These are phyloP conservation scores for Cordylochernes scorpioides DNA, from an alignment of 2,888 invertebrate genomes.

Conservation along the genomic window DNA sequence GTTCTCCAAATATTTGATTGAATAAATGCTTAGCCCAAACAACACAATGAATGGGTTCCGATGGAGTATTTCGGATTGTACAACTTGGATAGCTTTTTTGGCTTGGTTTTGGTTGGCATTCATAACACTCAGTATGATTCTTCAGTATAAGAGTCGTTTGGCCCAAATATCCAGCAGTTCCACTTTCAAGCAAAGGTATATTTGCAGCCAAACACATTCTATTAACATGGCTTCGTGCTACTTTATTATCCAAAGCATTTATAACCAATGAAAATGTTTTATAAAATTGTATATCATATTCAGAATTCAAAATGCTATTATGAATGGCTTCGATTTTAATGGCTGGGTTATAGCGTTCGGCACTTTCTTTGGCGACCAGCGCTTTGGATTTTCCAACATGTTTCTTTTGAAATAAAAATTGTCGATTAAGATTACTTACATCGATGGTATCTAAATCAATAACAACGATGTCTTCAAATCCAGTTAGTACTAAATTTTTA, in stretches of 20 bases:
- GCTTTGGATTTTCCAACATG: slow-evolving; percentile 96
- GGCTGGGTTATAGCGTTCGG: too few species aligned
- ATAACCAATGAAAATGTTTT: too few species aligned
- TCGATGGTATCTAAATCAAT: slow-evolving; percentile 98
- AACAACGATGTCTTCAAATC: slow-evolving; percentile 74
- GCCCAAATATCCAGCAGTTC: slow-evolving; percentile 86
- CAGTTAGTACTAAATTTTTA: slow-evolving; percentile 81
- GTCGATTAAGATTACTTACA: slow-evolving; percentile 90
- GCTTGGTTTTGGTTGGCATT: slow-evolving; percentile 68
- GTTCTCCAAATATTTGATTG: slow-evolving; percentile 87
- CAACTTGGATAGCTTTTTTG: slow-evolving; percentile 90
- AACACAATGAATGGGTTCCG: slow-evolving; percentile 94
- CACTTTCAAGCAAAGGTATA: slow-evolving; percentile 80
- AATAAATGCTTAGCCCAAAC: slow-evolving; percentile 99
- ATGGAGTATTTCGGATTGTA: slow-evolving; percentile 94
- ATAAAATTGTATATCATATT: too few species aligned
- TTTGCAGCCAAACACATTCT: slow-evolving; percentile 88
- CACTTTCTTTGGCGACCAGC: too few species aligned
- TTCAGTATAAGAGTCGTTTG: slow-evolving; percentile 34
- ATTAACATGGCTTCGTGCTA: slow-evolving; percentile 96
- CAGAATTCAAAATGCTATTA: too few species aligned
- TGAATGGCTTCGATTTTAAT: too few species aligned
- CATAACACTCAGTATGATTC: slow-evolving; percentile 88
- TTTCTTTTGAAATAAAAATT: slow-evolving; percentile 91
- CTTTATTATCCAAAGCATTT: too few species aligned